phyloP scores from a whole-genome alignment of 2,113 vertebrate species.

The Petaurus breviceps region DNA sequence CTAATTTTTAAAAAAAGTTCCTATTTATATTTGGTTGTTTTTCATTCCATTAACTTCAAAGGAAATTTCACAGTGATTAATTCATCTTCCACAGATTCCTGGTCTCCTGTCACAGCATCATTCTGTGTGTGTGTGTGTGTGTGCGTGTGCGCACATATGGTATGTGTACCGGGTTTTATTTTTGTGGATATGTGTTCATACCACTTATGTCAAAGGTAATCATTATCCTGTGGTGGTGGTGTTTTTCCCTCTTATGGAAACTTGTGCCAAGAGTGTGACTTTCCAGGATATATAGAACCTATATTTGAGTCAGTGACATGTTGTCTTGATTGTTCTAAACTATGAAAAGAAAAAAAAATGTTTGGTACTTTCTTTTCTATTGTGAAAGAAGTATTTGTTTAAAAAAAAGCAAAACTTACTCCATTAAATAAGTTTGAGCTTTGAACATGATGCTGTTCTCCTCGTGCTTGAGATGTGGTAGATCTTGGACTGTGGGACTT shows the following conservation, averaged over 20 bases:
- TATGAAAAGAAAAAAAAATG: neutral
- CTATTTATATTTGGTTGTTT: constrained; percentile 40
- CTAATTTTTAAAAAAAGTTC: neutral
- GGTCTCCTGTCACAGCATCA: neutral
- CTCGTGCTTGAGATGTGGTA: neutral
- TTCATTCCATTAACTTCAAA: constrained; percentile 63
- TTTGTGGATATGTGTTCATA: neutral
- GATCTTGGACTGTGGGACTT: neutral
- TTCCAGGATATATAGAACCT: neutral
- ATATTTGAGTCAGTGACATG: neutral
- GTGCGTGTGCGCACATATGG: neutral
- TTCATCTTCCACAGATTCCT: constrained; percentile 58
- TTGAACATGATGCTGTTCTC: neutral
- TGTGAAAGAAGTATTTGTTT: neutral
- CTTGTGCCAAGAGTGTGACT: neutral
- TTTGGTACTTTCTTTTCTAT: neutral
- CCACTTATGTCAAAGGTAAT: constrained; percentile 9
- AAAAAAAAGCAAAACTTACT: neutral
- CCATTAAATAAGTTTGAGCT: constrained; percentile 2
- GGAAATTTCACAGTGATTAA: constrained; percentile 62
- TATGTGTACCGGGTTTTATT: constrained; percentile 11
- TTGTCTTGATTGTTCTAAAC: neutral
- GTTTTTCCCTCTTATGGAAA: neutral
- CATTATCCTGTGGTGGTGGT: neutral
- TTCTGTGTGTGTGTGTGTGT: neutral